Base-by-base conservation (phyloP, 2,797 vertebrate species). In the Gouania willdenowi region DNA sequence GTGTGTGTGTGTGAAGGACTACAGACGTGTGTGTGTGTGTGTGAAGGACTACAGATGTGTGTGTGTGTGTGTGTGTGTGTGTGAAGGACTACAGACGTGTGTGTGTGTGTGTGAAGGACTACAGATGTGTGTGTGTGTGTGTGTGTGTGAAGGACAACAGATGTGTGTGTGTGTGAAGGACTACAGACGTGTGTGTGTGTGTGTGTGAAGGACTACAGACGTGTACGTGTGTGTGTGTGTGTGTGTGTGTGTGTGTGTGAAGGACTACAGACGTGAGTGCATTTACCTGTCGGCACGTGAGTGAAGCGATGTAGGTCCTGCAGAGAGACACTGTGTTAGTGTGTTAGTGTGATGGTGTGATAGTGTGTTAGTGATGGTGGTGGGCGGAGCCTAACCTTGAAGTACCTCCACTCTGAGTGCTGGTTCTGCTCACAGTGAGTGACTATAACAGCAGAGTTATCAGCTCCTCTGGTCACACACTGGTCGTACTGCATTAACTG, bases 401-500 rank as follows among this genome's bases (percentile, higher is more conserved):
- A 93, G 72, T 95, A 98, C n/a, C 88, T 93, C 96, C 97, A 99
- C 15, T 98, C 97, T 3, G 88, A 93, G 80, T 87, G 68, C 56
- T 98, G 92, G 13, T 94, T 94, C 56, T 91, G 81, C 42, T 91
- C 93, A 69, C 96, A 99, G 71, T 98, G 95, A 28, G 89, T 95
- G 46, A 98, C 89, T 79, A 92, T 90, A 42, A 98, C 66, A 24
- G 92, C 90, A 4, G 90, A 83, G 42, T 89, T 92, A 42, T 97
- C 94, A 0, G 63, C 3, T 24, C 90, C 93, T 76, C 84, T 92
- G 10, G 91, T 92, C 81, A 99, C 78, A 74, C 97, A 99, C 75
- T 98, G 97, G 65, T 98, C 96, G 0, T 99, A 97, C 58, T 99
- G 97, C 94, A 98, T 98, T 52, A 99, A 75, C 67, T 99, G 97